Conservation (phyloP, 2,888 invertebrate species). For the Drosophila pseudotakahashii region DNA sequence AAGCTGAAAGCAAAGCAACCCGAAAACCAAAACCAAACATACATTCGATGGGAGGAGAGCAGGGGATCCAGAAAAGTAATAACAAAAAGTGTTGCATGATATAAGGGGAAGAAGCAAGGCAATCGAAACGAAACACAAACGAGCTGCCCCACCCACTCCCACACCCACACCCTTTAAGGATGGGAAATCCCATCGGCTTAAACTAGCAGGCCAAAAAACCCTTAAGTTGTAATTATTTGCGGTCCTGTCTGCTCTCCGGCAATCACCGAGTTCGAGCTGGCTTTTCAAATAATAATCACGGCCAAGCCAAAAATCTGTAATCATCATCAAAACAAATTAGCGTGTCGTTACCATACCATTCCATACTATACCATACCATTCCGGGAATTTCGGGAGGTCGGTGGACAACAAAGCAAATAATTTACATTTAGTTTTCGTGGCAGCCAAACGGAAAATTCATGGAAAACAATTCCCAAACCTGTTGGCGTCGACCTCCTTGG, state of each 20-base stretch:
- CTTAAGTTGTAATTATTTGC: constrained; percentile 59
- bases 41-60: constrained; percentile 13
- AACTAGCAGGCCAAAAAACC: constrained; percentile 17
- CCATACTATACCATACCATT: not conserved
- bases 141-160: constrained; percentile 20
- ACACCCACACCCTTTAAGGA: constrained; percentile 4
- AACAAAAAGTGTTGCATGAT: constrained; percentile 37
- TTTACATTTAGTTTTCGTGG: constrained; percentile 65
- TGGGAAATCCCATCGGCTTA: constrained; percentile 18
- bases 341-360: constrained; percentile 54
- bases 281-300: constrained; percentile 49
- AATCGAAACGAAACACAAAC: constrained; percentile 40
- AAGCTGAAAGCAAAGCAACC: constrained; percentile 55
- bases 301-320: constrained; percentile 37
- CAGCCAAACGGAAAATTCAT: constrained; percentile 44
- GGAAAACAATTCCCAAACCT: constrained; percentile 57
- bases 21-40: constrained; percentile 48
- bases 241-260: constrained; percentile 16
- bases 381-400: not conserved
- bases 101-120: constrained; percentile 10
- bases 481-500: constrained; percentile 28
- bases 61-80: constrained; percentile 6
- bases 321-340: constrained; percentile 62
- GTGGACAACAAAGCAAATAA: constrained; percentile 55
- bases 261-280: constrained; percentile 40